phyloP scores from a whole-genome alignment of 2,888 invertebrate species.

The Apamea crenata region DNA sequence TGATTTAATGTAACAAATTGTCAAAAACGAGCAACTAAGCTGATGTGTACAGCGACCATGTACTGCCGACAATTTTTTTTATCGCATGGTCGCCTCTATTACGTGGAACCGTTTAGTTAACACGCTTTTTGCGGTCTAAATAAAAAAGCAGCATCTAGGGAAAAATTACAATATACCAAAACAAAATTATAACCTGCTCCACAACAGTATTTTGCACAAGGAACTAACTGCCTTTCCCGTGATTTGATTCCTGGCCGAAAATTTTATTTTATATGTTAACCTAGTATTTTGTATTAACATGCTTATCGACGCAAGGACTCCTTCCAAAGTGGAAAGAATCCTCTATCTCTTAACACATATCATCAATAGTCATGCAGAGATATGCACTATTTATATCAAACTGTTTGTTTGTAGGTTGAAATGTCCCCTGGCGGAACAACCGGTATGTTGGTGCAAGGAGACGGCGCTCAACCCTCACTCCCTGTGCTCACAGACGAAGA shows the following conservation, averaged over 20 bases:
- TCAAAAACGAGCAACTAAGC: background rate
- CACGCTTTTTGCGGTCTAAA: background rate
- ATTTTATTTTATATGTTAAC: background rate
- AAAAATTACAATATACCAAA: background rate
- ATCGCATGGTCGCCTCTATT: background rate
- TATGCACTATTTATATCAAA: background rate
- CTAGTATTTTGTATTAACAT: background rate
- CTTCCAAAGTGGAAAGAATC: background rate
- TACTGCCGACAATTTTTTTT: background rate
- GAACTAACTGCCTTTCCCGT: background rate
- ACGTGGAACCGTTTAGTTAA: background rate
- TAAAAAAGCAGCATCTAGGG: background rate
- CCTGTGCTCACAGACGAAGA: conserved; percentile 88
- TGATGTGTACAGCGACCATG: background rate
- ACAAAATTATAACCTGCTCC: background rate
- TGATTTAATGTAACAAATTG: background rate
- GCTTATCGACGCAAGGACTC: background rate
- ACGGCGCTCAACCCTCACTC: conserved; percentile 85
- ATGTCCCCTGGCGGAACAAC: conserved; percentile 92
- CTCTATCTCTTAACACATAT: background rate
- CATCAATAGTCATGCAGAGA: background rate
- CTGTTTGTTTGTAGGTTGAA: conserved; percentile 79
- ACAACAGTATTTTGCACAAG: background rate
- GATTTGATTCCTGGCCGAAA: background rate
- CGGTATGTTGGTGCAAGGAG: conserved; percentile 90